These are phyloP conservation scores for Ernsta delagoae DNA, from an alignment of 2,888 invertebrate species.

Conservation along the genomic window DNA sequence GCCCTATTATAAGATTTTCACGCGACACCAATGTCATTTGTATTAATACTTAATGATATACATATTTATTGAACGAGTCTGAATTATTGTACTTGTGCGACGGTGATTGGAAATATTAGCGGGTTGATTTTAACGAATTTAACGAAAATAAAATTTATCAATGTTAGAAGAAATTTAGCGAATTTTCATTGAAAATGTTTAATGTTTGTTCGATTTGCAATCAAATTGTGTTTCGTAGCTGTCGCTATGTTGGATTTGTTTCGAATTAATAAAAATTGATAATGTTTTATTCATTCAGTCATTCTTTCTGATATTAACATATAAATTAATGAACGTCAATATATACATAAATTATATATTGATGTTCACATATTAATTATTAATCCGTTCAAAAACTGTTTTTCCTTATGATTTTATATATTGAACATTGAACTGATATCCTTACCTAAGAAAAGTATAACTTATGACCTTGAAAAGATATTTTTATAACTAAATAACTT, in stretches of 20 bases:
- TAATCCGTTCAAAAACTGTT: no score
- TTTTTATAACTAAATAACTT: no score
- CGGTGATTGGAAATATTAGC: slow-evolving; percentile 50
- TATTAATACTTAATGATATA: slow-evolving; percentile 51
- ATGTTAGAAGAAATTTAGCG: slow-evolving; percentile 1
- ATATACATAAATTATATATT: no score
- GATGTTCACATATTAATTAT: no score
- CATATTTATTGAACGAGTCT: slow-evolving; percentile 56
- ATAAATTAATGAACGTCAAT: no score
- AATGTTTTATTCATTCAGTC: no score
- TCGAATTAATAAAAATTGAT: background rate
- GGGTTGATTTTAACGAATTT: slow-evolving; percentile 50
- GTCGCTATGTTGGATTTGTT: slow-evolving; percentile 1
- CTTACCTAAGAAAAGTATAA: no score
- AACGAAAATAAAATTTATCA: slow-evolving; percentile 30
- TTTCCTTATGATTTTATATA: no score
- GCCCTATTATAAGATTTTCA: background rate
- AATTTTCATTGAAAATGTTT: background rate
- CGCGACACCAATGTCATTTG: slow-evolving; percentile 53
- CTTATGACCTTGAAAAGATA: no score
- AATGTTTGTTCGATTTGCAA: slow-evolving; percentile 9
- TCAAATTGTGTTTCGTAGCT: slow-evolving; percentile 17
- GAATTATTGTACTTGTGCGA: slow-evolving; percentile 57
- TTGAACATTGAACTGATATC: no score
- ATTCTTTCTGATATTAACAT: no score